Percentiles rank a stretch among this genome's conserved stretches.
Conservation (phyloP, 2,888 invertebrate genomes). For the Ophraella communa region DNA sequence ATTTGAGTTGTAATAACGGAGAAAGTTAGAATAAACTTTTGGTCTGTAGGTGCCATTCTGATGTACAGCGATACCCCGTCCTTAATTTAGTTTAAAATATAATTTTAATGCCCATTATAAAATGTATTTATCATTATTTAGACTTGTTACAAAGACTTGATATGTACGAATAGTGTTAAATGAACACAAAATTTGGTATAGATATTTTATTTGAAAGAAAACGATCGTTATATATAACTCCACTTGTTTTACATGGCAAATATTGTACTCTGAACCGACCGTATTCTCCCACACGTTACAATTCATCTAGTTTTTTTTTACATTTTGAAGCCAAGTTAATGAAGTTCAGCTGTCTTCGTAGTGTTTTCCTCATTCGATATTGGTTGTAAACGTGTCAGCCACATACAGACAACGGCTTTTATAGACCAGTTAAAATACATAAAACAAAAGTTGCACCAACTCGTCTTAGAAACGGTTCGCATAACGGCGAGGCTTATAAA, state of each 20-base stretch:
- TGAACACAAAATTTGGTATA: too few species aligned
- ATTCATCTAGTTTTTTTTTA: slow-evolving; percentile 6
- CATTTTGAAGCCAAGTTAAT: slow-evolving; percentile 11
- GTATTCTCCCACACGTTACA: slow-evolving; percentile 2
- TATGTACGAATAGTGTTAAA: too few species aligned
- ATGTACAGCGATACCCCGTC: too few species aligned
- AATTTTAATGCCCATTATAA: too few species aligned
- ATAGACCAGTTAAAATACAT: slow-evolving; percentile 4
- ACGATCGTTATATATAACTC: not conserved
- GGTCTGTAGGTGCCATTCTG: too few species aligned
- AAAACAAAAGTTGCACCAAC: not conserved
- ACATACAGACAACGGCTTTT: slow-evolving; percentile 39
- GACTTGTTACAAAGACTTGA: too few species aligned
- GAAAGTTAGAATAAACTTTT: too few species aligned
- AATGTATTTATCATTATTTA: too few species aligned
- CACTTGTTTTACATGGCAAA: not conserved
- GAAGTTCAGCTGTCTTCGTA: slow-evolving; percentile 22
- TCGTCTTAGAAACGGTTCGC: not conserved
- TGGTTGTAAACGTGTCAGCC: slow-evolving; percentile 50
- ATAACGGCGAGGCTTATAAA: not conserved
- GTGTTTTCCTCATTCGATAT: slow-evolving; percentile 41
- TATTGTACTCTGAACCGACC: not conserved
- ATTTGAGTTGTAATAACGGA: too few species aligned
- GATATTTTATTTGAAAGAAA: too few species aligned
- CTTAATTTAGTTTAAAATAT: too few species aligned